These are phyloP conservation scores for Scaptodrosophila latifasciaeformis DNA, from an alignment of 2,888 invertebrate species.

Conservation along the genomic window DNA sequence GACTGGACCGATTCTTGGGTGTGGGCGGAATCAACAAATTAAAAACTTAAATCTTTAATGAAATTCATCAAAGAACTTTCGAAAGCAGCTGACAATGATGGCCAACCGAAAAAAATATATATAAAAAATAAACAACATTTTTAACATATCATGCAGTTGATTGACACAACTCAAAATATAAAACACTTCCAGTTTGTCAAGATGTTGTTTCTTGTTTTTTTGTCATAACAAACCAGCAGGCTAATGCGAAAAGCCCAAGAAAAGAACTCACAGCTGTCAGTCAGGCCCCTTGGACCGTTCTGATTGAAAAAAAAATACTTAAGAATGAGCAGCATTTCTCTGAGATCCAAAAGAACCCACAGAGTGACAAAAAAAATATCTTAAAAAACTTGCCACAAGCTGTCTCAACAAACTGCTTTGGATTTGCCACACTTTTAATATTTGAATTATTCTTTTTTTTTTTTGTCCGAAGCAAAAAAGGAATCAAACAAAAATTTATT, in stretches of 20 bases:
- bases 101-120: neutral
- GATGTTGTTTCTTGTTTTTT: neutral
- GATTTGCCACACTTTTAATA: no score
- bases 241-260: neutral
- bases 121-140: neutral
- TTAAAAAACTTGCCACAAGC: no score
- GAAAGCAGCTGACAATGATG: neutral
- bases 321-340: no score
- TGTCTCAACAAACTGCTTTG: no score
- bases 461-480: slow-evolving; percentile 3
- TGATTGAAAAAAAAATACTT: no score
- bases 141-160: slow-evolving; percentile 34
- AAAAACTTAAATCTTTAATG: slow-evolving; percentile 24
- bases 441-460: no score
- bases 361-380: no score
- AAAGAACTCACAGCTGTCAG: slow-evolving; percentile 14
- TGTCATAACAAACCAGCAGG: slow-evolving; percentile 20
- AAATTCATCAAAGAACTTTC: no score
- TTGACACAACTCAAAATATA: slow-evolving; percentile 22
- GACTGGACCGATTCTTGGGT: no score
- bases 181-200: slow-evolving; percentile 11
- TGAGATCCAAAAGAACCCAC: no score
- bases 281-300: slow-evolving; percentile 12
- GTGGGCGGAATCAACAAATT: neutral
- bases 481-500: no score